A percentile compares a stretch with the other conserved stretches of the same genome.
Conservation (phyloP, 2,113 vertebrate species). For the Typhlomys cinereus region DNA sequence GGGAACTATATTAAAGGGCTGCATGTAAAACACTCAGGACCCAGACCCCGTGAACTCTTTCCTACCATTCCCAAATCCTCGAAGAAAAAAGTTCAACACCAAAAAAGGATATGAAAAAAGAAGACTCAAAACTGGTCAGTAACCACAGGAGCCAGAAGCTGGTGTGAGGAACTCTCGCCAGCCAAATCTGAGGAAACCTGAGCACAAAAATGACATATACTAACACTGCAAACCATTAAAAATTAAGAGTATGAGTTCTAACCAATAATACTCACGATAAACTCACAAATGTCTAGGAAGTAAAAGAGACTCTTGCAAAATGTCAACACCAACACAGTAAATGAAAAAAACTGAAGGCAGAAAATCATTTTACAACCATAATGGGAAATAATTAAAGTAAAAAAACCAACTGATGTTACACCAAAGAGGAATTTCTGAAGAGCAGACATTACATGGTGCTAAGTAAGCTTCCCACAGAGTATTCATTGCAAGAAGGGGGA, state of each 20-base stretch:
- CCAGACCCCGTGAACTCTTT: background rate
- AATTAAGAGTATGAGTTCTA: background rate
- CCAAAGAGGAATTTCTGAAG: background rate
- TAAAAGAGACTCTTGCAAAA: background rate
- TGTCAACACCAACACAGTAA: background rate
- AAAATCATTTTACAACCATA: constrained; percentile 11
- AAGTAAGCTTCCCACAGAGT: background rate
- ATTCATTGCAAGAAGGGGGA: background rate
- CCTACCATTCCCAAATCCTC: background rate
- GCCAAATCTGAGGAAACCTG: background rate
- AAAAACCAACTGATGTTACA: constrained; percentile 6
- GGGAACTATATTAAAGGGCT: background rate
- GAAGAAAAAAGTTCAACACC: background rate
- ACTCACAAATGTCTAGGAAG: background rate
- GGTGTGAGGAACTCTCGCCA: background rate
- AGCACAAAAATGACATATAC: background rate
- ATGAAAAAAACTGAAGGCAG: background rate
- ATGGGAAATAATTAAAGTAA: background rate
- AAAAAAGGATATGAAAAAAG: background rate
- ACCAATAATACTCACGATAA: background rate
- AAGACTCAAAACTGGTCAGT: background rate
- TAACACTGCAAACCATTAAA: background rate
- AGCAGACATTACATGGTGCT: background rate
- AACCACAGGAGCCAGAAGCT: background rate
- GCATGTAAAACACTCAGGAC: background rate